phyloP scores from a whole-genome alignment of 2,797 vertebrate genomes.

The Hipposideros larvatus region DNA sequence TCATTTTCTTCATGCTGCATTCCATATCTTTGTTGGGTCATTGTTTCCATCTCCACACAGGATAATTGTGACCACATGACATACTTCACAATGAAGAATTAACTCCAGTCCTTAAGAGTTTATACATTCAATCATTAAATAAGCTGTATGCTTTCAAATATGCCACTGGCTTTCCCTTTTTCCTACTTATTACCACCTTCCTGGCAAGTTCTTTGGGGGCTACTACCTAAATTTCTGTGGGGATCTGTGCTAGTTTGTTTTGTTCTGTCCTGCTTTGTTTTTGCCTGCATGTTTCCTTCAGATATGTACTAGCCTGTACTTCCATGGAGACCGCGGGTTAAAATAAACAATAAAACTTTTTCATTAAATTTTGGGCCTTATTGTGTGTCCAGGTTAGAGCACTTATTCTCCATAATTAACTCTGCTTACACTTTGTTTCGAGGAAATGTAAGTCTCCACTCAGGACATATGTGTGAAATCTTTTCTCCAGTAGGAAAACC shows the following conservation, averaged over 20 bases:
- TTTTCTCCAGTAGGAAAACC: slow-evolving; percentile 10
- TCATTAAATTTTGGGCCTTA: neutral
- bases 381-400: neutral
- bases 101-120: neutral
- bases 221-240: neutral
- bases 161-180: neutral
- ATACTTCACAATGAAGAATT: slow-evolving; percentile 1
- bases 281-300: slow-evolving; percentile 6
- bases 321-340: neutral
- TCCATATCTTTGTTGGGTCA: neutral
- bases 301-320: neutral
- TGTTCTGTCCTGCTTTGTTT: neutral
- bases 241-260: neutral
- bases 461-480: neutral
- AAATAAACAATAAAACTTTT: neutral
- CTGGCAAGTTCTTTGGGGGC: neutral
- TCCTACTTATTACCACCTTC: neutral
- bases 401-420: neutral
- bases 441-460: neutral
- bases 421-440: neutral
- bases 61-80: slow-evolving; percentile 62
- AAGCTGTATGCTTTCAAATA: neutral
- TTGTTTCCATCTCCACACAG: slow-evolving; percentile 44
- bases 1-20: neutral
- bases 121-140: neutral